Conservation (phyloP, 1,140 invertebrate genomes). For the Listronotus oregonensis region DNA sequence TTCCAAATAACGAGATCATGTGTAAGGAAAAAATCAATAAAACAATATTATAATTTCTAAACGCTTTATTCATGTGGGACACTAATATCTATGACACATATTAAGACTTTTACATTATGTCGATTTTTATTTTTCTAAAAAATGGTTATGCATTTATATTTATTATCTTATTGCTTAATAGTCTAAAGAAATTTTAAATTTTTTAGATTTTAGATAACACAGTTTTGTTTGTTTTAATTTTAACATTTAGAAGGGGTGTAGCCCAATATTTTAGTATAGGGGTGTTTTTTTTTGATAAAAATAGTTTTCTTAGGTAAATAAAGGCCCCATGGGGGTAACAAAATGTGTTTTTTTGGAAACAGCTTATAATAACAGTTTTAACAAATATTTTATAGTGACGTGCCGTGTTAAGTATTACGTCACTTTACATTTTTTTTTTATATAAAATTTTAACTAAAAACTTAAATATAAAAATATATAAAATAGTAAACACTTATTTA, state of each 20-base stretch:
- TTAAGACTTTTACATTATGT: slow-evolving; percentile 14
- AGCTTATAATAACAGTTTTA: too few species aligned
- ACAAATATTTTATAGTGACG: too few species aligned
- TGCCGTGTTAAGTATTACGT: background rate
- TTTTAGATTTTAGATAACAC: slow-evolving; percentile 11
- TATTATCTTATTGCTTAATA: slow-evolving; percentile 22
- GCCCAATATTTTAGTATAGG: slow-evolving; percentile 3
- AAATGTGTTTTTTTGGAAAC: background rate
- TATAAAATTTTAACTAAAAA: slow-evolving; percentile 5
- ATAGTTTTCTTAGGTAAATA: slow-evolving; percentile 1
- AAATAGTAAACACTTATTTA: background rate
- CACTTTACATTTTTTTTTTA: background rate
- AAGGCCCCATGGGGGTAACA: background rate
- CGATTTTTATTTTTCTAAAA: slow-evolving; percentile 8
- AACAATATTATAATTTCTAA: too few species aligned
- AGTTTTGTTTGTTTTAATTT: background rate
- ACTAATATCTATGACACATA: slow-evolving; percentile 21
- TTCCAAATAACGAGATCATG: too few species aligned
- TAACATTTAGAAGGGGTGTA: background rate
- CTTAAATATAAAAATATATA: slow-evolving; percentile 17
- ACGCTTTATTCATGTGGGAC: background rate
- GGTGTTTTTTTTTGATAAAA: slow-evolving; percentile 6
- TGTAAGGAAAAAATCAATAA: too few species aligned
- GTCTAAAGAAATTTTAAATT: slow-evolving; percentile 20
- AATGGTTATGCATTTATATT: slow-evolving; percentile 4